A percentile compares a stretch with the other conserved stretches of the same genome.
phyloP scores from a whole-genome alignment of 2,888 invertebrate species.

The Acanthosepion lycidas region DNA sequence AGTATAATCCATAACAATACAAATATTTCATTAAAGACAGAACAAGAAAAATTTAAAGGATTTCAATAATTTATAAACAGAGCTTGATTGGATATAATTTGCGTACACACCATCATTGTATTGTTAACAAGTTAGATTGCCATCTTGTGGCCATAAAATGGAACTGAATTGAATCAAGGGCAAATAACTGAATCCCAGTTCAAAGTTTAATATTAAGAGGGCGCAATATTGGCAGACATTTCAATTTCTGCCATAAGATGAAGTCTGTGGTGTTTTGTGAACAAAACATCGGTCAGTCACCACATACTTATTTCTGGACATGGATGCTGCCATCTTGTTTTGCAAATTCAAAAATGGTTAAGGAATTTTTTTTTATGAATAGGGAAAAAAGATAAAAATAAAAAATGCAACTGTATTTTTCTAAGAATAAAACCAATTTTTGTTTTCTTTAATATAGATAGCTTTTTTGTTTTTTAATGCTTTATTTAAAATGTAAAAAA shows the following conservation, averaged over 20 bases:
- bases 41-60: neutral
- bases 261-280: neutral
- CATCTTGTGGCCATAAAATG: neutral
- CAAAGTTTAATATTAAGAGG: neutral
- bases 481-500: neutral
- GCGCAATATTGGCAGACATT: neutral
- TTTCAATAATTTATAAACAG: slow-evolving; percentile 33
- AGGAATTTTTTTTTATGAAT: neutral
- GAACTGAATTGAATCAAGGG: neutral
- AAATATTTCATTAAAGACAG: neutral
- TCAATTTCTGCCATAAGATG: neutral
- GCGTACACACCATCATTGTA: neutral
- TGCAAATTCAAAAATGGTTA: neutral
- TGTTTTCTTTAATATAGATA: neutral
- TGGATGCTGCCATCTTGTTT: neutral
- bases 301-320: neutral
- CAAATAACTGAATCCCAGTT: neutral
- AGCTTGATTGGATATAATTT: slow-evolving; percentile 33
- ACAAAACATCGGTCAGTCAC: neutral
- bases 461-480: neutral
- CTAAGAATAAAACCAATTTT: neutral
- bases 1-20: neutral
- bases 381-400: neutral
- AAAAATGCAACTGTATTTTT: neutral
- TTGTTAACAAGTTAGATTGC: neutral